phyloP scores from a whole-genome alignment of 1,140 invertebrate genomes.

The Psix sp. region DNA sequence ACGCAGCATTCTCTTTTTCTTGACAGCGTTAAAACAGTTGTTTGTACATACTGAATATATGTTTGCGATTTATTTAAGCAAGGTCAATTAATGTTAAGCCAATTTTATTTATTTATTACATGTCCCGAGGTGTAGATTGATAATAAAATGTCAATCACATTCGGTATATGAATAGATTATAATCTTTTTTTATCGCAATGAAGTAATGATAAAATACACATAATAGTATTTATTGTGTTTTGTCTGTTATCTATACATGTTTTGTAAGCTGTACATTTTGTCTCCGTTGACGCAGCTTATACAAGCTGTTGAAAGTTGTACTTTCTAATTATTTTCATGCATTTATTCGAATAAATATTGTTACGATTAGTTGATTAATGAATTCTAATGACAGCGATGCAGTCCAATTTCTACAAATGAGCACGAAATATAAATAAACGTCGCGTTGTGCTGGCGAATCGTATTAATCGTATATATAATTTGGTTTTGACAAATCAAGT shows the following conservation, averaged over 20 bases:
- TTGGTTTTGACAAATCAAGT: slow-evolving; percentile 33
- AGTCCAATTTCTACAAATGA: slow-evolving; percentile 32
- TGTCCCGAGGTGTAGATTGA: too few relatives aligned
- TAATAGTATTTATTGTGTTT: too few relatives aligned
- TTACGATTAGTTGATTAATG: background rate
- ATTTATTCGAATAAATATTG: too few relatives aligned
- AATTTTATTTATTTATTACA: too few relatives aligned
- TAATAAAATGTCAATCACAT: too few relatives aligned
- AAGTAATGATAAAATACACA: too few relatives aligned
- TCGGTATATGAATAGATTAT: too few relatives aligned
- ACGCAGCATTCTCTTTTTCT: slow-evolving; percentile 21
- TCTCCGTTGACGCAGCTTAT: too few relatives aligned
- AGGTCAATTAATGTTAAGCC: slow-evolving; percentile 42
- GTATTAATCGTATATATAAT: slow-evolving; percentile 45
- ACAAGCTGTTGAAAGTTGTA: slow-evolving; percentile 6
- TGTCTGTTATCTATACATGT: too few relatives aligned
- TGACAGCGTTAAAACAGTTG: slow-evolving; percentile 5
- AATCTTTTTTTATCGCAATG: too few relatives aligned
- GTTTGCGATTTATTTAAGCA: slow-evolving; percentile 34
- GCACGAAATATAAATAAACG: slow-evolving; percentile 24
- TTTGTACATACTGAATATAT: slow-evolving; percentile 42
- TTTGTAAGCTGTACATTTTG: too few relatives aligned
- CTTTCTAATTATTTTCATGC: slow-evolving; percentile 31
- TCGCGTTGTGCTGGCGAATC: slow-evolving; percentile 42
- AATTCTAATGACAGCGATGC: background rate